phyloP scores from a whole-genome alignment of 2,113 vertebrate genomes.

The Noctilio leporinus region DNA sequence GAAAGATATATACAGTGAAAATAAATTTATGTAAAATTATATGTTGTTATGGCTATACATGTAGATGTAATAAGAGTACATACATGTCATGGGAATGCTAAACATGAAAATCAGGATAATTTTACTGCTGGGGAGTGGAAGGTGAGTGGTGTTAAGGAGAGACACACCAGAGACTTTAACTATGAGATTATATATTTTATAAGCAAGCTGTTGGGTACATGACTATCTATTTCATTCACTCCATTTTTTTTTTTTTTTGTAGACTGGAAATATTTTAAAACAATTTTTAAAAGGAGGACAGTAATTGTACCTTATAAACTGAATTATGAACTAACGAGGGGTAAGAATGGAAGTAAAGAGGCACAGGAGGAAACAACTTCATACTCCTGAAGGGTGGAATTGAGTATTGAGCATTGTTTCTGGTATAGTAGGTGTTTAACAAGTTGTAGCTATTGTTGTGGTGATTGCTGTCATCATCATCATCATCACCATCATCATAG shows the following conservation, averaged over 20 bases:
- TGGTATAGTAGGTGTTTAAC: background rate
- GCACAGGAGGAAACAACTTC: background rate
- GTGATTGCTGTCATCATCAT: background rate
- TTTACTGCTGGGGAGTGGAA: background rate
- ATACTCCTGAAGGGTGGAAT: background rate
- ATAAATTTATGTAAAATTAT: background rate
- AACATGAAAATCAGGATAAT: background rate
- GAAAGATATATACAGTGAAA: background rate
- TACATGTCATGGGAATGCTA: background rate
- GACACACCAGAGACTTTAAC: background rate
- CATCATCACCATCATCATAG: background rate
- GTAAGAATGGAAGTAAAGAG: background rate
- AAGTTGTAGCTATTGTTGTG: background rate
- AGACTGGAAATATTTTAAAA: background rate
- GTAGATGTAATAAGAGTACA: background rate
- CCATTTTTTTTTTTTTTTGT: background rate
- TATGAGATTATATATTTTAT: background rate
- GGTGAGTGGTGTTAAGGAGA: background rate
- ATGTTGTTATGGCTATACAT: background rate
- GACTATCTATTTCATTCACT: background rate
- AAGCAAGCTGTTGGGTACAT: background rate
- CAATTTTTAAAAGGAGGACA: background rate
- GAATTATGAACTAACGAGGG: background rate
- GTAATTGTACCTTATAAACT: background rate
- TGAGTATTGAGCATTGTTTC: background rate